Evolutionary conservation across 2,888 invertebrate genomes (phyloP).

Genomic region (Petrolisthes manimaculis): DNA sequence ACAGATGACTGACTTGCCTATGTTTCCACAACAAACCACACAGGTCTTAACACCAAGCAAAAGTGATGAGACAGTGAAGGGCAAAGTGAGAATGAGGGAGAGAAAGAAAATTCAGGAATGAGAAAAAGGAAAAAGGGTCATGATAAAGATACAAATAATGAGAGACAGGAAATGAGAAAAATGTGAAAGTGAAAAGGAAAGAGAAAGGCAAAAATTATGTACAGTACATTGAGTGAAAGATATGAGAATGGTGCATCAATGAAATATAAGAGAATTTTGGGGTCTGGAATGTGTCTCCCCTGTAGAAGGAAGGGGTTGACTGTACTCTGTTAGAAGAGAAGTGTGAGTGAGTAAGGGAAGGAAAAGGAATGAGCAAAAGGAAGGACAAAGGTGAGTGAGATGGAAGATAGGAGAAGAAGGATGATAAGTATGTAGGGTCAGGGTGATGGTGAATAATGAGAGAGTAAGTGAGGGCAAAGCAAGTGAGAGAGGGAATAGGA

Average conservation of each 20-base stretch:
- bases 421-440: too few species aligned
- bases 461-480: too few species aligned
- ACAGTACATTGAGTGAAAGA: not conserved
- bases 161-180: not conserved
- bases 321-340: not conserved
- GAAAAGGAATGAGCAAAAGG: not conserved
- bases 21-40: too few species aligned
- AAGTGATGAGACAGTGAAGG: not conserved
- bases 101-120: not conserved
- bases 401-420: not conserved
- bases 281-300: too few species aligned
- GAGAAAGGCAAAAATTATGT: not conserved
- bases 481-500: not conserved
- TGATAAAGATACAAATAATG: not conserved
- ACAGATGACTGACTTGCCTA: too few species aligned
- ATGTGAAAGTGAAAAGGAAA: not conserved
- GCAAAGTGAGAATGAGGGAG: not conserved
- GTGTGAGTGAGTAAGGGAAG: not conserved
- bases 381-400: not conserved
- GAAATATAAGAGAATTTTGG: not conserved
- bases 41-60: too few species aligned
- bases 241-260: not conserved
- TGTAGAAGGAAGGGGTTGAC: too few species aligned
- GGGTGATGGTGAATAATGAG: too few species aligned
- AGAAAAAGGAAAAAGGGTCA: not conserved